Evolutionary conservation across 2,797 vertebrate genomes (phyloP).

Genomic region (Distichodus sexfasciatus): DNA sequence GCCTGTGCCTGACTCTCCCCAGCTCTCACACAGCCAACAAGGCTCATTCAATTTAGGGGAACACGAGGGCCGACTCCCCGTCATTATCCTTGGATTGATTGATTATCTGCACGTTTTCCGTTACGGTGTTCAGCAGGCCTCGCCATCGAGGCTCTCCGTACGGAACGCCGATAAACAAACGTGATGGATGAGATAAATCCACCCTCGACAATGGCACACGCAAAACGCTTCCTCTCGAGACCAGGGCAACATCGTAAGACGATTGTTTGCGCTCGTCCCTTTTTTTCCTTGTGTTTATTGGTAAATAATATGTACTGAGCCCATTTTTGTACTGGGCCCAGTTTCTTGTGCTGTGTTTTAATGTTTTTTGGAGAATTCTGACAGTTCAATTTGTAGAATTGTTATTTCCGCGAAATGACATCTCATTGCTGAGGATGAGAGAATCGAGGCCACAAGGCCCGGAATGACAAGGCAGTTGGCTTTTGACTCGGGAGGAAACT

Average conservation of each 20-base stretch:
- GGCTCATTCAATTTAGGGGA: neutral
- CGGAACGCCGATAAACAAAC: neutral
- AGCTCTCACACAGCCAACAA: neutral
- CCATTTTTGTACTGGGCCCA: slow-evolving; percentile 19
- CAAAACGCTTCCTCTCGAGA: neutral
- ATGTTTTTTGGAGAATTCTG: slow-evolving; percentile 55
- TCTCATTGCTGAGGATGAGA: neutral
- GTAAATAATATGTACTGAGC: slow-evolving; percentile 25
- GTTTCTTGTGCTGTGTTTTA: slow-evolving; percentile 42
- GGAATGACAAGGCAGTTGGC: slow-evolving; percentile 14
- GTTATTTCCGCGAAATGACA: slow-evolving; percentile 48
- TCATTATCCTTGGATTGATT: slow-evolving; percentile 21
- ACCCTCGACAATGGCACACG: neutral
- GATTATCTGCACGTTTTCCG: slow-evolving; percentile 14
- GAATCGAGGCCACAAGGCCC: neutral
- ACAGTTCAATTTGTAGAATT: slow-evolving; percentile 61
- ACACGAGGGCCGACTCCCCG: slow-evolving; percentile 2
- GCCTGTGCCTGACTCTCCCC: neutral
- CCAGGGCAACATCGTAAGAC: neutral
- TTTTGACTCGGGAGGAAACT: neutral
- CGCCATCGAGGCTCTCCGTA: neutral
- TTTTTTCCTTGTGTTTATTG: slow-evolving; percentile 11
- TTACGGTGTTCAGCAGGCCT: neutral
- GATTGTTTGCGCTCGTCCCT: neutral
- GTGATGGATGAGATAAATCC: slow-evolving; percentile 49